These are phyloP conservation scores for Phania funesta DNA, from an alignment of 2,888 invertebrate genomes.

Conservation along the genomic window DNA sequence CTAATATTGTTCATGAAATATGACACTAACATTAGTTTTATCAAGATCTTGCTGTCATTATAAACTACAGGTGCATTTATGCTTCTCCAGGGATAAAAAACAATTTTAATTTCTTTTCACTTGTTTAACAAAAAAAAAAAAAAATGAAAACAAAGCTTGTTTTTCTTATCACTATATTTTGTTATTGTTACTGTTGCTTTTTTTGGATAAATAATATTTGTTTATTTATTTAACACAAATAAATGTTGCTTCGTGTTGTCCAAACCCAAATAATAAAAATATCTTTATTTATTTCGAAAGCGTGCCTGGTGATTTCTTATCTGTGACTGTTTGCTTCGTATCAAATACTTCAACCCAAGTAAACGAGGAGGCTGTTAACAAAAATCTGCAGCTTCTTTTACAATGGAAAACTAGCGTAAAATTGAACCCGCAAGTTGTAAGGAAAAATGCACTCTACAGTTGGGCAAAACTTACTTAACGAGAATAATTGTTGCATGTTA, in stretches of 20 bases:
- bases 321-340: neutral
- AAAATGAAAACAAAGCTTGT: slow-evolving; percentile 43
- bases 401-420: slow-evolving; percentile 27
- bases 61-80: slow-evolving; percentile 52
- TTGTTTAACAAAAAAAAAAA: neutral
- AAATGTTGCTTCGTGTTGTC: slow-evolving; percentile 26
- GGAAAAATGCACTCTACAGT: neutral
- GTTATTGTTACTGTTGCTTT: neutral
- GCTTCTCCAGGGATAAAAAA: slow-evolving; percentile 6
- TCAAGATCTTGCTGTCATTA: slow-evolving; percentile 30
- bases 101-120: slow-evolving; percentile 44
- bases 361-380: slow-evolving; percentile 32
- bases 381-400: slow-evolving; percentile 23
- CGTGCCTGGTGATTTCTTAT: slow-evolving; percentile 64
- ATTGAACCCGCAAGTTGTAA: neutral
- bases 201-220: slow-evolving; percentile 51
- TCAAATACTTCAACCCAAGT: neutral
- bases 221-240: slow-evolving; percentile 62
- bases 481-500: neutral
- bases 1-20: slow-evolving; percentile 55
- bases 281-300: slow-evolving; percentile 56
- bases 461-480: neutral
- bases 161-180: slow-evolving; percentile 45
- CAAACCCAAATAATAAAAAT: slow-evolving; percentile 15
- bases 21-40: slow-evolving; percentile 41